Evolutionary conservation across 2,797 vertebrate species (phyloP).

Genomic region (Astyanax mexicanus): DNA sequence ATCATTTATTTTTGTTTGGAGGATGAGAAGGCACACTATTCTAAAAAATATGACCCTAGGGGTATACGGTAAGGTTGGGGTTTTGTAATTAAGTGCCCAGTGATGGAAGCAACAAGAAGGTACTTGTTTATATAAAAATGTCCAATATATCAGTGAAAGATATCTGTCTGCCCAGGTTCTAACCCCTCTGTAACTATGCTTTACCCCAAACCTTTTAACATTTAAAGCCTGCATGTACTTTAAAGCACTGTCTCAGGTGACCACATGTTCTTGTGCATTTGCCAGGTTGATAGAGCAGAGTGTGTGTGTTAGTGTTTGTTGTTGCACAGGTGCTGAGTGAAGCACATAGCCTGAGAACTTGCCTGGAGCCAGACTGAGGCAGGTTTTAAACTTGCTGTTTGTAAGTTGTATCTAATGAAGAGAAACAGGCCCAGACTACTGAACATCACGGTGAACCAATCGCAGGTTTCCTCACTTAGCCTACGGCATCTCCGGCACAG

Average conservation of each 20-base stretch:
- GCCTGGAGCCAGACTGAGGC: slow-evolving; percentile 8
- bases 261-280: neutral
- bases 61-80: too few relatives aligned
- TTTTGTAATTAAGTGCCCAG: too few relatives aligned
- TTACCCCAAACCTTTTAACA: too few relatives aligned
- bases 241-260: neutral
- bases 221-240: too few relatives aligned
- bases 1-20: too few relatives aligned
- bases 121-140: too few relatives aligned
- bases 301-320: neutral
- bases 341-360: neutral
- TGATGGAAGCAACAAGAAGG: too few relatives aligned
- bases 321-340: neutral
- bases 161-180: too few relatives aligned
- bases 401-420: neutral
- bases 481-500: neutral
- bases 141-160: too few relatives aligned
- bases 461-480: neutral
- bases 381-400: neutral
- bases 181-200: too few relatives aligned
- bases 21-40: too few relatives aligned
- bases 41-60: too few relatives aligned
- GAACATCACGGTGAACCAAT: neutral
- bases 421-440: neutral
- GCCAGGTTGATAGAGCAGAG: neutral